Base-by-base conservation (phyloP, 2,113 vertebrate genomes). In the Lipophrys pholis region DNA sequence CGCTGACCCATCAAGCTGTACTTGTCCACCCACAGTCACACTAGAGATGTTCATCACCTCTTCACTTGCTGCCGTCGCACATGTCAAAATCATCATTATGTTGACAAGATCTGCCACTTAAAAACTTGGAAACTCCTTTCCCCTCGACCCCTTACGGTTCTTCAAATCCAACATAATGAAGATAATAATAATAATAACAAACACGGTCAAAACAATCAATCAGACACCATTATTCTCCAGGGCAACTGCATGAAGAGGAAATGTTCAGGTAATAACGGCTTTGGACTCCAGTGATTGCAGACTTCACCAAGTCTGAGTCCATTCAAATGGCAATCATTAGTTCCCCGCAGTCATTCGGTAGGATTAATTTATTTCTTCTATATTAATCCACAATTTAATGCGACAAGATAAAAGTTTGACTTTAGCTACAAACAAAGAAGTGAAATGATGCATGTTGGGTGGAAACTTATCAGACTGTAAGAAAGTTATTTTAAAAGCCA, bases 331-430 rank as follows among this genome's bases (percentile, higher is more conserved):
- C 45, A 76, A 46, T 79, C 55, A 82, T 83, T 64, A 63, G 54
- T 67, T 21, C 55, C 76, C 70, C 60, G 68, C 52, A 70, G 66
- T 71, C 67, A 78, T 80, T 70, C 57, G 55, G 21, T 62, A n/a
- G 45, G 73, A 80, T 86, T 78, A 21, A 78, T 81, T 81, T 53
- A 80, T 69, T 73, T 80, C 46, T 48, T 76, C 49, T 56, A 59
- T 72, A 66, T 74, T 65, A 49, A 76, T 80, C 82, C 58, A 63
- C 69, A 72, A 83, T 83, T 69, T 70, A 73, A 74, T 42, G 6
- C 30, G 0, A 21, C 38, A 30, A 56, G 78, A 80, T 72, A 81
- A 62, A 81, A 73, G 30, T 52, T 73, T 69, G 7, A 68, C 36
- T 83, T 38, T 48, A 41, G 67, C 53, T 51, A 38, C 1, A 83